These are phyloP conservation scores for Notolabrus celidotus DNA, from an alignment of 2,797 vertebrate species.

Conservation along the genomic window DNA sequence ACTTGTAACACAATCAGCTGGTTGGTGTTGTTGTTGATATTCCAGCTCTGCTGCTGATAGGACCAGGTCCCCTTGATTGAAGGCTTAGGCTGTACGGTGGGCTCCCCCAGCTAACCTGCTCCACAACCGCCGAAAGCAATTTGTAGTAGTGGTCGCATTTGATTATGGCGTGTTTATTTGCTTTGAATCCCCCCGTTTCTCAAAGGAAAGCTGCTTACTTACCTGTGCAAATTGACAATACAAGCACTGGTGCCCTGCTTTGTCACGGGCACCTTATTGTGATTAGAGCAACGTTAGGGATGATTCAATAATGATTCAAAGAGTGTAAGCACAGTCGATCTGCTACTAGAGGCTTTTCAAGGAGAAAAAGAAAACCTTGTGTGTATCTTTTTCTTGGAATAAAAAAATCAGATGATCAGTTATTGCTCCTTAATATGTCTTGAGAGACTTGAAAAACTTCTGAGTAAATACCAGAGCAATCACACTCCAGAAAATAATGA, in stretches of 20 bases:
- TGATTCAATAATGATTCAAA: slow-evolving; percentile 51
- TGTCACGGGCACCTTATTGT: slow-evolving; percentile 45
- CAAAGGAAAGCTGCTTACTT: slow-evolving; percentile 66
- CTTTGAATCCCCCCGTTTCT: slow-evolving; percentile 62
- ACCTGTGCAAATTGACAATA: slow-evolving; percentile 62
- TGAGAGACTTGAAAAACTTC: not conserved
- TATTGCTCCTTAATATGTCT: not conserved
- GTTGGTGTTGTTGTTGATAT: slow-evolving; percentile 59
- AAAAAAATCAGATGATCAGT: slow-evolving; percentile 1
- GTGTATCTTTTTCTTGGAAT: not conserved
- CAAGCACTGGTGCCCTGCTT: slow-evolving; percentile 46
- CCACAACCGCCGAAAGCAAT: slow-evolving; percentile 75
- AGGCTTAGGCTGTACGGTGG: slow-evolving; percentile 51
- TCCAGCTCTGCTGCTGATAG: slow-evolving; percentile 64
- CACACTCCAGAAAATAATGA: slow-evolving; percentile 6
- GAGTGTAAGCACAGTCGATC: slow-evolving; percentile 1
- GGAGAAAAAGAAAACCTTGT: not conserved
- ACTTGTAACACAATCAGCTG: slow-evolving; percentile 45
- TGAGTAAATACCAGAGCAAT: slow-evolving; percentile 15
- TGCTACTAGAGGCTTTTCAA: slow-evolving; percentile 16
- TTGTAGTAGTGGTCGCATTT: slow-evolving; percentile 61
- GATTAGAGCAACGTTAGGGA: slow-evolving; percentile 29
- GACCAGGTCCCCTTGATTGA: slow-evolving; percentile 61
- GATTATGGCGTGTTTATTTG: slow-evolving; percentile 74
- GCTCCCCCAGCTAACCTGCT: slow-evolving; percentile 64